Evolutionary conservation across 2,888 invertebrate species (phyloP), one percentile per base, ranked within the genome.

Genomic region (Limnephilus rhombicus): DNA sequence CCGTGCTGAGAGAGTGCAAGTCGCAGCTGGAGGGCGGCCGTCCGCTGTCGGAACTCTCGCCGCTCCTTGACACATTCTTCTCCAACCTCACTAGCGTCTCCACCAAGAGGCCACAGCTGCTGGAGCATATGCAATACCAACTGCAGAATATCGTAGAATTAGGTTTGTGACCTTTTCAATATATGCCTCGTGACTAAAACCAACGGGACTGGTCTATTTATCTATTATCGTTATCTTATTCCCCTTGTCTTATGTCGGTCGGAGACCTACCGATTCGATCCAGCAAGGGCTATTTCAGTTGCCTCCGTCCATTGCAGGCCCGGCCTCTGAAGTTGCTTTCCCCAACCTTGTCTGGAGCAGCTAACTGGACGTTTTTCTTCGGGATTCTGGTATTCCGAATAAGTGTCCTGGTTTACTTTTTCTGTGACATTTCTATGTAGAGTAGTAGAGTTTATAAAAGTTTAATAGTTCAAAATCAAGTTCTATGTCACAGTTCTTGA

Each of bases 111-210:
- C 88, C 92, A 4, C 92, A 92, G 31, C 83, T 93, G 11, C 85
- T 93, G 37, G 90, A 92, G 37, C 92, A 93, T 37, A 82, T 93
- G 85, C 90, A 93, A 41, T 41, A 80, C 53, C 93, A 93, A 83
- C 88, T 93, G 90, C 92, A 92, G 83, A 92, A 93, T 88, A 92
- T 93, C 68, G 90, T 93, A 80, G 92, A 93, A 93, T 91, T 93
- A 92, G 93, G 93, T 93, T 80, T 31, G 83, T 83, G 15, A 12
- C 0, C 34, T 68, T 68, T 68, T n/a, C 68, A 68, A 68, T 68
- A 2, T 68, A n/a, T n/a, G 24, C 68, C 45, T 34, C n/a, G 24
- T 53, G 9, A 41, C 29, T 68, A 18, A 68, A 68, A 1, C 68
- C 18, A 3, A 18, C 3, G 18, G 53, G 18, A 53, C 5, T 53